Conservation (phyloP, 2,797 vertebrate species). For the Pantherophis alleghaniensis region DNA sequence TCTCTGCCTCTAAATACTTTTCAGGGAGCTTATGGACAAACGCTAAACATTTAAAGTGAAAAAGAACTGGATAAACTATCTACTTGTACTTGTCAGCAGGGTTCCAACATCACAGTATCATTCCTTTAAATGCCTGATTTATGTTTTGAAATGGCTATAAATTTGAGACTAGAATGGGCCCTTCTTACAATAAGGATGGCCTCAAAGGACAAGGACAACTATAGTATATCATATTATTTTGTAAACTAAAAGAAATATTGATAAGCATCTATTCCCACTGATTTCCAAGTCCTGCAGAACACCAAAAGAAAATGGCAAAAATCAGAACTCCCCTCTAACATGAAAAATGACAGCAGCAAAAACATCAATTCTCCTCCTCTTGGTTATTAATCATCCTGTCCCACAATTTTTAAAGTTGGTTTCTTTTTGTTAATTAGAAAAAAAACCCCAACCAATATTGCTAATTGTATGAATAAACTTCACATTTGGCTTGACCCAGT, state of each 20-base stretch:
- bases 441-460: too few relatives aligned
- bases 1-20: not conserved
- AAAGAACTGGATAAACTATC: not conserved
- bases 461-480: not conserved
- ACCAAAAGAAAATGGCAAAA: not conserved
- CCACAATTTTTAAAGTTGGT: too few relatives aligned
- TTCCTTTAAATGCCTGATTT: too few relatives aligned
- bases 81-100: not conserved
- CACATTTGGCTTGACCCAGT: not conserved
- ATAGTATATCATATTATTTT: not conserved
- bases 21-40: not conserved
- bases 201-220: not conserved
- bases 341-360: not conserved
- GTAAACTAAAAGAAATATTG: not conserved
- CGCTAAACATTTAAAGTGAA: not conserved
- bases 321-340: not conserved
- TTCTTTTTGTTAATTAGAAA: not conserved
- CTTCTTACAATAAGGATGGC: not conserved
- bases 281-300: not conserved
- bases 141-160: not conserved
- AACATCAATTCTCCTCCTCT: not conserved
- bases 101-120: not conserved
- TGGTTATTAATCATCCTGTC: not conserved
- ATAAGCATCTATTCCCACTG: not conserved
- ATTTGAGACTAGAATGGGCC: not conserved